Evolutionary conservation across 2,888 invertebrate species (phyloP).

Genomic region (Acleris laterana): DNA sequence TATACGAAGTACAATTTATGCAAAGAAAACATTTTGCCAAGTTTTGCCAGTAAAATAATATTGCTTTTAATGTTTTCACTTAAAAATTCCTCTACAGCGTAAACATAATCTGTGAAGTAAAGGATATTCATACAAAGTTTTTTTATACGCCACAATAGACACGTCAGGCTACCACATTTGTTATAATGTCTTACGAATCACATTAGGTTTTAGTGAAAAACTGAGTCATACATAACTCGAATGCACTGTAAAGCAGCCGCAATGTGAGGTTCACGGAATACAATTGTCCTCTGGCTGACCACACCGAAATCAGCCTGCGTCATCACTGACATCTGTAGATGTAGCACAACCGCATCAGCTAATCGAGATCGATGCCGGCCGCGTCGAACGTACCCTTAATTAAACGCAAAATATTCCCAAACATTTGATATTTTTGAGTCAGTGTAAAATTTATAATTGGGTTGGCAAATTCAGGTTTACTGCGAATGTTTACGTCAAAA

Average conservation of each 20-base stretch:
- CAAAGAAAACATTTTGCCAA: too few relatives aligned
- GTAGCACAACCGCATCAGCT: not conserved
- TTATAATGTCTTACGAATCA: too few relatives aligned
- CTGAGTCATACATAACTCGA: too few relatives aligned
- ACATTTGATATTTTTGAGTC: slow-evolving; percentile 21
- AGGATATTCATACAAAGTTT: not conserved
- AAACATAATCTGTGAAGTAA: not conserved
- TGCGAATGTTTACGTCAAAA: slow-evolving; percentile 55
- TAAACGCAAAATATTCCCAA: slow-evolving; percentile 17
- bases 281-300: not conserved
- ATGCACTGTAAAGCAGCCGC: too few relatives aligned
- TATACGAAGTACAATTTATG: too few relatives aligned
- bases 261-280: not conserved
- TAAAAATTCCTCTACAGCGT: too few relatives aligned
- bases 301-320: not conserved
- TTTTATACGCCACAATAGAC: too few relatives aligned
- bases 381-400: slow-evolving; percentile 6
- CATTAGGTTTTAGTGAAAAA: too few relatives aligned
- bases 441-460: slow-evolving; percentile 40
- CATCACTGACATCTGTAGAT: not conserved
- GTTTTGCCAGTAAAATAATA: too few relatives aligned
- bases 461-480: slow-evolving; percentile 55
- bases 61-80: too few relatives aligned
- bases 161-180: too few relatives aligned
- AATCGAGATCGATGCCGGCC: slow-evolving; percentile 9